Evolutionary conservation across 2,113 vertebrate species (phyloP), one percentile per base, ranked within the genome.

Genomic region (Pelecanoides urinatrix): DNA sequence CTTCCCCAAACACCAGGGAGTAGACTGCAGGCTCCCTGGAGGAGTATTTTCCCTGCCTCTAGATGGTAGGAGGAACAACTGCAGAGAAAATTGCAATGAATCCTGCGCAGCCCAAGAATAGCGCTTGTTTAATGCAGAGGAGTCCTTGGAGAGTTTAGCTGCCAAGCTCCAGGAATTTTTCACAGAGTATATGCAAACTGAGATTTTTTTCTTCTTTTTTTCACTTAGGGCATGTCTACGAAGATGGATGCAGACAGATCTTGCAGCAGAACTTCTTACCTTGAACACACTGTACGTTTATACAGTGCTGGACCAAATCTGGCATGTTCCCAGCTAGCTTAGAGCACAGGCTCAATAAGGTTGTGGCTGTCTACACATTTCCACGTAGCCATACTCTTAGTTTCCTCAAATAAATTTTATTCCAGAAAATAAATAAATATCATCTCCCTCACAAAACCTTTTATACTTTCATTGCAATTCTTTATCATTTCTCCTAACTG

Each of bases 391-490:
- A 25, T 65, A 45, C 27, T 72, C 45, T 59, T 52, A 58, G 49
- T n/a, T 83, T 76, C 29, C 53, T 86, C 53, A 73, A 82, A 65
- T 70, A 86, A 59, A 76, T 96, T 93, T 74, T 44, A 84, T 79
- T 86, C 44, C 45, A 81, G 14, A 92, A 95, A 93, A 94, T 90
- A 97, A 96, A 94, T 92, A 92, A 84, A 70, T 59, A 91, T 88
- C 1, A 16, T 42, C 42, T 86, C 59, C n/a, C 59, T 53, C 34
- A 47, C 32, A 83, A 23, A 91, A 63, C 45, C 59, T 88, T 96
- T 95, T 70, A 58, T 86, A 88, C 93, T 96, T 93, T 96, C 70
- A 77, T 76, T 93, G 72, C n/a, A 95, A 81, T 88, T 95, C 82
- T 75, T 97, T 93, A 70, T 76, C 16, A 17, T 86, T 40, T 87